Evolutionary conservation across 30 jellyfish, hydroid and myxozoan genomes (phyloP).

Genomic region (Kudoa iwatai): DNA sequence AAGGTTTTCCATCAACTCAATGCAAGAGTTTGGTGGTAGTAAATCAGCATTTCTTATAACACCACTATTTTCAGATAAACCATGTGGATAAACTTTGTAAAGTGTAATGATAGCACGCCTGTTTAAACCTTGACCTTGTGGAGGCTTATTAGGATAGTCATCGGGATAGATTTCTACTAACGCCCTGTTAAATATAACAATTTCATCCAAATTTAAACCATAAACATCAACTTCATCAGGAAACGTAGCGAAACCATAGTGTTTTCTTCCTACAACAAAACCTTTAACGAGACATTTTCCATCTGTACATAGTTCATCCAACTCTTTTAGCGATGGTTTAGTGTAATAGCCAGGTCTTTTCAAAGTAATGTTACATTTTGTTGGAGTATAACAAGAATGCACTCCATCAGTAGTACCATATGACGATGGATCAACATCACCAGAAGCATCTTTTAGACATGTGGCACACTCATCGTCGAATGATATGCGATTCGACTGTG

Average conservation of each 20-base stretch:
- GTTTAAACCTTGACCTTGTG: conserved; percentile 32
- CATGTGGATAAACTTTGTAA: conserved; percentile 64
- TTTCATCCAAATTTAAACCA: conserved; percentile 26
- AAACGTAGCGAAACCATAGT: conserved; percentile 55
- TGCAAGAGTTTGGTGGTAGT: conserved; percentile 1
- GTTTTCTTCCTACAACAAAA: conserved; percentile 61
- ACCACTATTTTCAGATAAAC: no score
- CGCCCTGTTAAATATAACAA: conserved; percentile 40
- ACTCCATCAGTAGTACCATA: no score
- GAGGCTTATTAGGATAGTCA: conserved; percentile 23
- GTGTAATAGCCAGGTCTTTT: conserved; percentile 52
- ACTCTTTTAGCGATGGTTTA: conserved; percentile 10
- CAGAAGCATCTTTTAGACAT: no score
- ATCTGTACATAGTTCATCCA: conserved; percentile 8
- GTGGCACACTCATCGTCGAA: no score
- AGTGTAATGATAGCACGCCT: conserved; percentile 29
- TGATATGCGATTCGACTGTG: no score
- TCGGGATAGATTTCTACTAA: conserved; percentile 77
- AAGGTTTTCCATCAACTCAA: conserved; percentile 38
- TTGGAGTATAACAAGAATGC: no score
- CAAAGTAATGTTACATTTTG: no score
- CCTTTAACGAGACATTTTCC: conserved; percentile 19
- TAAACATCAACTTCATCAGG: conserved; percentile 27
- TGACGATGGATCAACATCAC: no score
- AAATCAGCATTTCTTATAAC: not conserved